Evolutionary conservation across 2,797 vertebrate genomes (phyloP), one percentile per base, ranked within the genome.

Genomic region (Luscinia luscinia): DNA sequence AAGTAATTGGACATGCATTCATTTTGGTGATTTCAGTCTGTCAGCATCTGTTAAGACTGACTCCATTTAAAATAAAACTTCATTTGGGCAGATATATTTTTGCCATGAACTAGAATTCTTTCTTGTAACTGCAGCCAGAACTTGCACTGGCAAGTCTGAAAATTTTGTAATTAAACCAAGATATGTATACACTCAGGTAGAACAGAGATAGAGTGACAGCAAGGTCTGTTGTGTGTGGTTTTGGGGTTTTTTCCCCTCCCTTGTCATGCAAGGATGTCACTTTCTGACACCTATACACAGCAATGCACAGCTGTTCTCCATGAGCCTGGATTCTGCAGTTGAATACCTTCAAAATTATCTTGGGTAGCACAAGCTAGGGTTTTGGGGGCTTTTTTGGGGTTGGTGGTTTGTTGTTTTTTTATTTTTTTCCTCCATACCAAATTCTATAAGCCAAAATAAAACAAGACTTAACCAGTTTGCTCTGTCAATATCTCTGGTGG

Each of bases 1-100:
- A 83, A 58, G 8, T 32, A 72, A 86, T 14, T 49, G 13, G 34
- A 34, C 28, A 4, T 15, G 27, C 45, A 63, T 52, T 73, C 38
- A n/a, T 55, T 83, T 34, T n/a, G 30, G 27, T 45, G 48, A 66
- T 34, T 69, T 86, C 66, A 69, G 12, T 57, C 64, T 66, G 30
- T 98, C 95, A 97, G 92, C 96, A 98, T 97, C 97, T 98, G 98
- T 81, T 84, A 87, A 85, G 96, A 98, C 17, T 83, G 97, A 98
- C 87, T 98, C 98, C 96, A 49, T 55, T 51, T 41, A 66, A 86
- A 95, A 64, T 28, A 45, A 62, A 69, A 38, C 21, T 46, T 73
- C 54, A 12, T 72, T 81, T 46, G 51, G 8, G 24, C 27, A 77
- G 74, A 70, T 28, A 21, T 5, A 38, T 66, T 73, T 85, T 77